Evolutionary conservation across 2,888 invertebrate species (phyloP).

Genomic region (Drosophila yooni): DNA sequence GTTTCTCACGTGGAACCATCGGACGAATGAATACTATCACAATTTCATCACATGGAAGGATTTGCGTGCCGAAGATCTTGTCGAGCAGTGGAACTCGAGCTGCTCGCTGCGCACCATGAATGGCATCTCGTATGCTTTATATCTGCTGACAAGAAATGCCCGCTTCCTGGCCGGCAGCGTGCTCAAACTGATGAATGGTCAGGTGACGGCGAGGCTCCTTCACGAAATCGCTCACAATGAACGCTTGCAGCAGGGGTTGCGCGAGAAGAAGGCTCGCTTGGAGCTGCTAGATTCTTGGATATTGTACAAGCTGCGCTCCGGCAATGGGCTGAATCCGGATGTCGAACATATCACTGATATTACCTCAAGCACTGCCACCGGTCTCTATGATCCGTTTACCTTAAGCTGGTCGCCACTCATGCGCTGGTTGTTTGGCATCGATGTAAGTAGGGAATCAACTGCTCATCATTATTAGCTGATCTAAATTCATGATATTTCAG

Average conservation of each 20-base stretch:
- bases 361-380: conserved; percentile 96
- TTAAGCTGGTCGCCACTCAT: conserved; percentile 91
- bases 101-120: conserved; percentile 88
- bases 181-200: conserved; percentile 93
- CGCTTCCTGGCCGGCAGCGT: conserved; percentile 94
- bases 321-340: conserved; percentile 64
- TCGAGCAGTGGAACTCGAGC: conserved; percentile 92
- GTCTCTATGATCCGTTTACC: conserved; percentile 96
- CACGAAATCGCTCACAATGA: conserved; percentile 92
- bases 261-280: conserved; percentile 89
- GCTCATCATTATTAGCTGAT: neutral
- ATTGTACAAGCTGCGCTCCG: conserved; percentile 90
- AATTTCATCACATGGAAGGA: conserved; percentile 97
- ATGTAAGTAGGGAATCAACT: conserved; percentile 66
- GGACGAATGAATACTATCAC: conserved; percentile 91
- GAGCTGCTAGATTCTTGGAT: conserved; percentile 98
- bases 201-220: conserved; percentile 91
- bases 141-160: conserved; percentile 91
- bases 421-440: conserved; percentile 90
- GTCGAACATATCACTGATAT: conserved; percentile 92
- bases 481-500: conserved; percentile 84
- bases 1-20: conserved; percentile 93
- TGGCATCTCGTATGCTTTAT: conserved; percentile 87
- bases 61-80: conserved; percentile 90
- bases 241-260: conserved; percentile 88